Base-by-base conservation (phyloP, 2,797 vertebrate genomes). In the Amblyopsis hoosieri region DNA sequence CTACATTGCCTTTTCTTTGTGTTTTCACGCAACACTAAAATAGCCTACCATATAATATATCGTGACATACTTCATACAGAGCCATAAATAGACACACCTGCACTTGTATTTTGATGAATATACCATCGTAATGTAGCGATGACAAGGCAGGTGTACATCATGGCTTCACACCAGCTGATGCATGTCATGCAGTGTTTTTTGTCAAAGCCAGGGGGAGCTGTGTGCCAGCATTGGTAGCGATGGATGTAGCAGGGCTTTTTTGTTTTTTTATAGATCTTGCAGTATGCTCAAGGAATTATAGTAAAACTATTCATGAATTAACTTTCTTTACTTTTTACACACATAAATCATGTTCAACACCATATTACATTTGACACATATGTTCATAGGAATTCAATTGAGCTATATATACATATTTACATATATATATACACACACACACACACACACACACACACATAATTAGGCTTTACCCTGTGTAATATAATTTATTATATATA, bases 151-250 rank as follows among this genome's bases (percentile, higher is more conserved):
- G 70, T 69, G 54, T 67, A 14, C 45, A 63, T 31, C 67, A 46
- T 49, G 14, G 37, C 45, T 54, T 52, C 3, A 7, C 55, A 48
- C 2, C 31, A 46, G 47, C 54, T 62, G 17, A 60, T 53, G 12
- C 19, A 23, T 65, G 13, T 67, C 10, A 53, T 81, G 86, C 79
- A 79, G 23, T 84, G 45, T 46, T 59, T 63, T 53, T 75, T 72
- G 19, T 78, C 61, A 68, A 76, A 84, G 85, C 69, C 78, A 90
- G 88, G 87, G 75, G 87, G 85, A 8, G 86, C 76, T 85, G 64
- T 66, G 13, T 74, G 75, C 60, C 73, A 82, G 67, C 48, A 50
- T 68, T 80, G 67, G 15, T 59, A 71, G 14, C 73, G 68, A 63
- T 79, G 82, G 78, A 79, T 79, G 69, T 63, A 58, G 74, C 72